phyloP scores from a whole-genome alignment of 2,888 invertebrate species.

The Temnothorax unifasciatus region DNA sequence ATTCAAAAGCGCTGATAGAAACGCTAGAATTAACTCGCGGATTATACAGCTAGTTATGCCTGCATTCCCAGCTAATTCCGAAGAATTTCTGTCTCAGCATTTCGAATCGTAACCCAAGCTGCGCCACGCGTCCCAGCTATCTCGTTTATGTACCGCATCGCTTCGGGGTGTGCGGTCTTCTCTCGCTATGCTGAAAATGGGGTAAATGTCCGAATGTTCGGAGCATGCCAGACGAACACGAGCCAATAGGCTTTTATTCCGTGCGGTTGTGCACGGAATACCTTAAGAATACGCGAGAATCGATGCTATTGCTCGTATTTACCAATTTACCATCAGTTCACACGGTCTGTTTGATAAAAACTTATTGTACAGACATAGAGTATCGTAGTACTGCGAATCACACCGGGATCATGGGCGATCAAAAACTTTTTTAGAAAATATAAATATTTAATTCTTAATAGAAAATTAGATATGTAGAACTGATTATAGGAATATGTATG shows the following conservation, averaged over 20 bases:
- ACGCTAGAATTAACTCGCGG: conserved; percentile 14
- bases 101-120: conserved; percentile 28
- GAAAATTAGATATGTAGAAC: not conserved
- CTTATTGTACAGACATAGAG: not conserved
- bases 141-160: conserved; percentile 77
- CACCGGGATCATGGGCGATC: too few relatives aligned
- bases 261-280: conserved; percentile 59
- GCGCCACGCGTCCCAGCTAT: conserved; percentile 47
- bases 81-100: conserved; percentile 41
- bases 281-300: not conserved
- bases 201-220: conserved; percentile 69
- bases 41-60: conserved; percentile 21
- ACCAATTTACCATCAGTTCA: not conserved
- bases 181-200: conserved; percentile 70
- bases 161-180: conserved; percentile 75
- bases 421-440: not conserved
- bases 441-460: not conserved
- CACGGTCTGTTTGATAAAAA: not conserved
- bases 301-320: not conserved
- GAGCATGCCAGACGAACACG: conserved; percentile 65
- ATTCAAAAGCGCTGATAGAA: conserved; percentile 10
- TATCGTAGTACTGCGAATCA: not conserved
- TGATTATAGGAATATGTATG: too few relatives aligned
- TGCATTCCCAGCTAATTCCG: conserved; percentile 22
- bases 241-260: conserved; percentile 69